Base-by-base conservation (phyloP, 2,113 vertebrate species). In the Xiphophorus couchianus region DNA sequence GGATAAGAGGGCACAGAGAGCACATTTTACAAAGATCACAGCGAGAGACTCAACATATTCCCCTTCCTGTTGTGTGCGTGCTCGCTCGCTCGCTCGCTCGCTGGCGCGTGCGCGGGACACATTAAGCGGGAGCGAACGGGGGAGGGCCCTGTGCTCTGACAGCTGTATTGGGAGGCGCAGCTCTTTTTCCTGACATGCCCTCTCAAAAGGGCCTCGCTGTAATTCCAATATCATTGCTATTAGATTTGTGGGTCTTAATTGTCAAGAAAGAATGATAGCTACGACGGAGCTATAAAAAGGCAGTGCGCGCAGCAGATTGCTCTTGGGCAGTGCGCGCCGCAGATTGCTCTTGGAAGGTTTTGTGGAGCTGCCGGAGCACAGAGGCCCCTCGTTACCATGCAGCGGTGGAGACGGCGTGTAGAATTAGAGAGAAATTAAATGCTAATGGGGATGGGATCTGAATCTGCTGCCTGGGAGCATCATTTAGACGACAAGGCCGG, bases 351-450 rank as follows among this genome's bases (percentile, higher is more conserved):
- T 77, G 0, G 81, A 80, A 87, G 75, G 68, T 84, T 87, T 64
- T 77, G 78, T 29, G n/a, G 44, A 6, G 48, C 80, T 64, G 75
- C 86, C 2, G 63, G 67, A 74, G 74, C 77, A 77, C 79, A 30
- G 83, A 74, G 73, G 84, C 86, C 88, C 88, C 90, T 92, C 66
- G 90, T 93, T 93, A 91, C 86, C 80, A 90, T 87, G 90, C 85
- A 71, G 90, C 87, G 14, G 73, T 80, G 51, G 76, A 86, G 85
- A 78, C 83, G 48, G 87, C 74, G 81, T 92, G 84, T 93, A 91
- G 85, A 89, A 91, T 95, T 94, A 94, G 88, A 94, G 88, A 92
- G 90, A 90, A 95, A 95, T 94, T 93, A 95, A 95, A 95, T 94
- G 93, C 93, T 95, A 95, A 94, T 94, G 93, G 93, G 92, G 90